Percentiles rank a stretch among this genome's conserved stretches.
Evolutionary conservation across 2,888 invertebrate species (phyloP).

Genomic region (Drosophila borealis): DNA sequence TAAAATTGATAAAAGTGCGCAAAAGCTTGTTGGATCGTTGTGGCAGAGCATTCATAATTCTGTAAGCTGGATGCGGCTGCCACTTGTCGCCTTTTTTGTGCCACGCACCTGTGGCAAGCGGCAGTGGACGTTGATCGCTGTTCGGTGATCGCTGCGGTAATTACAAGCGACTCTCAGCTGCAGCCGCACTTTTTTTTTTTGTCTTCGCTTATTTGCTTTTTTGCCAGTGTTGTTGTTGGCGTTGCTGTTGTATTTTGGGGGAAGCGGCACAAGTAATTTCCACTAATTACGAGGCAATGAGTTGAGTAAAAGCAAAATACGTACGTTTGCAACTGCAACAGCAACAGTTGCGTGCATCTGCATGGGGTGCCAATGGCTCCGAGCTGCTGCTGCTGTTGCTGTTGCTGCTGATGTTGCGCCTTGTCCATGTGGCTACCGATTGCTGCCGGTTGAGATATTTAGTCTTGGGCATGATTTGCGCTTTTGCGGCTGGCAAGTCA

Average conservation of each 20-base stretch:
- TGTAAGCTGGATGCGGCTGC: constrained; percentile 3
- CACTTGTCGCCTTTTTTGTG: constrained; percentile 42
- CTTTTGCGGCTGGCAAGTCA: constrained; percentile 41
- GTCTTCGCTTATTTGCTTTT: constrained; percentile 6
- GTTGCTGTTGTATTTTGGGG: constrained; percentile 50
- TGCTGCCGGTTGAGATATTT: constrained; percentile 49
- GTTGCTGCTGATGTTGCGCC: constrained; percentile 13
- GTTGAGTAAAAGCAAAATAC: constrained; percentile 68
- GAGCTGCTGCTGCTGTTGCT: constrained; percentile 13
- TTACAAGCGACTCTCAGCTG: constrained; percentile 55
- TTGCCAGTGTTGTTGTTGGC: constrained; percentile 4
- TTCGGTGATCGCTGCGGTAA: constrained; percentile 50
- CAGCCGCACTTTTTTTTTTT: constrained; percentile 33
- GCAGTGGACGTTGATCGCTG: constrained; percentile 45
- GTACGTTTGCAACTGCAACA: constrained; percentile 30
- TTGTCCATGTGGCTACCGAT: constrained; percentile 8
- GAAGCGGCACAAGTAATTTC: constrained; percentile 73
- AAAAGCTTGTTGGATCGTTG: neutral
- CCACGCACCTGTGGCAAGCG: constrained; percentile 59
- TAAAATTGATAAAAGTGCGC: too few species aligned
- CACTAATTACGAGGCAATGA: constrained; percentile 80
- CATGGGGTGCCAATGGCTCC: constrained; percentile 49
- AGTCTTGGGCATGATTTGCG: constrained; percentile 64
- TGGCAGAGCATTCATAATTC: constrained; percentile 34
- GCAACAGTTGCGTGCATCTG: constrained; percentile 50